Base-by-base conservation (phyloP, 2,113 vertebrate species). In the Oostethus manadensis region DNA sequence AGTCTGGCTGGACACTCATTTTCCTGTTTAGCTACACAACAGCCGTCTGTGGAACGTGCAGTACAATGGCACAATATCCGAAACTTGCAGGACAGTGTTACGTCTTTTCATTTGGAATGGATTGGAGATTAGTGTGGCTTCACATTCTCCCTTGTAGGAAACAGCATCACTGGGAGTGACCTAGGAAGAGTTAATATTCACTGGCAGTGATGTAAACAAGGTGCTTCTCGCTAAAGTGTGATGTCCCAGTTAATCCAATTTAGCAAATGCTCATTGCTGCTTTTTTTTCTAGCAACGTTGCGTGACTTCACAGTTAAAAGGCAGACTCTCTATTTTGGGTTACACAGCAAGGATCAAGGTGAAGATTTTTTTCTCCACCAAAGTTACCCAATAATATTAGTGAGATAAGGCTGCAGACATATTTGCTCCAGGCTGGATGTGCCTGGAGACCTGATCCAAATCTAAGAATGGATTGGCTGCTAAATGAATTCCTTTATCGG, bases 401-500 rank as follows among this genome's bases (percentile, higher is more conserved):
- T 13, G 50, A 63, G 82, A 87, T 85, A 83, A 81, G 57, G 60
- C 51, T 51, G 66, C 66, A 78, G 73, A 66, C 66, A 73, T 84
- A 79, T 86, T 84, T 85, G 81, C 76, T 77, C 62, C 72, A 35
- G 68, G 66, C 65, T 9, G 68, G 50, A 45, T 50, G 56, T 53
- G 82, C 76, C 74, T 64, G 1, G 64, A 82, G 77, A 79, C 69
- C 59, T 69, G 84, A 88, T 85, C 62, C 42, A 59, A 77, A 84
- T 86, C 79, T 68, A 46, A 66, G 65, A 77, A 78, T 55, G 77
- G 73, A 82, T 76, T 69, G 70, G 65, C 61, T 70, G 62, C 70
- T 81, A 80, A 88, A 87, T 85, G 63, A 79, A 79, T 84, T 79
- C 64, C 61, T 84, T 81, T 83, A 81, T 88, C 82, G 78, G 74